Percentiles rank a stretch among this genome's conserved stretches.
These are phyloP conservation scores for Trichopria drosophilae DNA, from an alignment of 2,888 invertebrate species.

Conservation along the genomic window DNA sequence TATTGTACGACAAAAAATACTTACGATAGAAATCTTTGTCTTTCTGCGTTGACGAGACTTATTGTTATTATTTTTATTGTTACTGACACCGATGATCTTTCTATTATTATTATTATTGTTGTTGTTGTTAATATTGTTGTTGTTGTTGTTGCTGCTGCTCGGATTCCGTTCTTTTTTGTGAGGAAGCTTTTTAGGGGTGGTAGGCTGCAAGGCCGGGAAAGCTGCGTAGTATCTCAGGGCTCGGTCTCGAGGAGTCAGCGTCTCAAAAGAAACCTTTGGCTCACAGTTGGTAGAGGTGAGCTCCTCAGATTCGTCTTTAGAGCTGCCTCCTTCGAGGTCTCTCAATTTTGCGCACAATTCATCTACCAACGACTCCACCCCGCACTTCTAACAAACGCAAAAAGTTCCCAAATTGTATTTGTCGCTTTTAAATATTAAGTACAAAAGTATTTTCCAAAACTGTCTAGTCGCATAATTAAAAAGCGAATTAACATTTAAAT, in stretches of 20 bases:
- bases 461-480: too few relatives aligned
- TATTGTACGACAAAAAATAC: conserved; percentile 25
- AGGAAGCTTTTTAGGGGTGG: conserved; percentile 51
- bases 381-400: conserved; percentile 66
- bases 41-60: conserved; percentile 47
- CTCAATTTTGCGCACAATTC: conserved; percentile 79
- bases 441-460: too few relatives aligned
- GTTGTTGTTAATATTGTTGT: conserved; percentile 41
- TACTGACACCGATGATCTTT: conserved; percentile 44
- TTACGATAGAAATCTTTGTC: conserved; percentile 53
- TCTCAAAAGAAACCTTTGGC: conserved; percentile 57
- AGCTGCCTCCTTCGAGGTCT: conserved; percentile 64
- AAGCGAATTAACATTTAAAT: too few relatives aligned
- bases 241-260: conserved; percentile 68
- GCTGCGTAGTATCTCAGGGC: conserved; percentile 78
- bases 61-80: conserved; percentile 47
- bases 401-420: too few relatives aligned
- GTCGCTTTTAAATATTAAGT: too few relatives aligned
- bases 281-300: conserved; percentile 42
- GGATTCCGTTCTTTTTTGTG: conserved; percentile 49
- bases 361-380: conserved; percentile 80
- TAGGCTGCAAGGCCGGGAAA: conserved; percentile 68
- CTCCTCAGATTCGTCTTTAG: conserved; percentile 48
- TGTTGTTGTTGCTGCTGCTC: conserved; percentile 41
- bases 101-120: conserved; percentile 45